phyloP scores from a whole-genome alignment of 2,113 vertebrate genomes.

The Erinaceus europaeus region DNA sequence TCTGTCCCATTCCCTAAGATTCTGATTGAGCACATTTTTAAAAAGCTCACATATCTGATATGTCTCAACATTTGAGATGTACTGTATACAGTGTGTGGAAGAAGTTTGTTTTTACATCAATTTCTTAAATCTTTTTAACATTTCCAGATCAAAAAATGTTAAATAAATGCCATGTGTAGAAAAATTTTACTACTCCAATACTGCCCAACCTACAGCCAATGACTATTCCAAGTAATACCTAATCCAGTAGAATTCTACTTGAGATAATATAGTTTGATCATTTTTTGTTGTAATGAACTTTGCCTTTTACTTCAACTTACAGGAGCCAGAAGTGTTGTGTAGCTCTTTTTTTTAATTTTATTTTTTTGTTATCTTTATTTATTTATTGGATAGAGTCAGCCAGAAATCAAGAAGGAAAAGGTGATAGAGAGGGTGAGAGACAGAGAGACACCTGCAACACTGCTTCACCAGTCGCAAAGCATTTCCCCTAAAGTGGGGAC shows the following conservation, averaged over 20 bases:
- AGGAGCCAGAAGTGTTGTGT: not conserved
- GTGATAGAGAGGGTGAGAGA: too few relatives aligned
- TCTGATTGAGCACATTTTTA: not conserved
- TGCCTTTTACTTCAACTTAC: not conserved
- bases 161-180: not conserved
- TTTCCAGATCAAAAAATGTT: conserved; percentile 16
- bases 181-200: not conserved
- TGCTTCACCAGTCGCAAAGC: too few relatives aligned
- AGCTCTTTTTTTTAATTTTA: not conserved
- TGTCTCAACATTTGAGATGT: not conserved
- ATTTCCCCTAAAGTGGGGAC: too few relatives aligned
- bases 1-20: not conserved
- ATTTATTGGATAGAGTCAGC: too few relatives aligned
- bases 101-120: not conserved
- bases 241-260: not conserved
- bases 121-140: conserved; percentile 33
- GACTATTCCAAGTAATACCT: not conserved
- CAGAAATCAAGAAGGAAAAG: too few relatives aligned
- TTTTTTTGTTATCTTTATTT: too few relatives aligned
- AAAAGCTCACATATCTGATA: not conserved
- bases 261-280: not conserved
- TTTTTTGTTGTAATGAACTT: not conserved
- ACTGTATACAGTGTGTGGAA: not conserved
- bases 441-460: too few relatives aligned
- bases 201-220: not conserved